These are phyloP conservation scores for Phrynocephalus guinanensis DNA, from an alignment of 2,797 vertebrate species.

Conservation along the genomic window DNA sequence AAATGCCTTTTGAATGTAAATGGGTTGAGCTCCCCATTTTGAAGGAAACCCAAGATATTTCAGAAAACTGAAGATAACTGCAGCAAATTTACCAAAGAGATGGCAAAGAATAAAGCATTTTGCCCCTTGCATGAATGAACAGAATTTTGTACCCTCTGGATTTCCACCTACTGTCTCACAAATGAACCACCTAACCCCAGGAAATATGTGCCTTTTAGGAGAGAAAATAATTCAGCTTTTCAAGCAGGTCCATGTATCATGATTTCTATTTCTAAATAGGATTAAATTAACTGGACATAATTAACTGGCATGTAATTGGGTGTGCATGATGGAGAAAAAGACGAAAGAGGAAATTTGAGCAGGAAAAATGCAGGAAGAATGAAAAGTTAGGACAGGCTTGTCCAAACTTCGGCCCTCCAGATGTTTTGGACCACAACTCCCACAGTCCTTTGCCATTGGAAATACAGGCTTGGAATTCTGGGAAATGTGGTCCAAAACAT, in stretches of 20 bases:
- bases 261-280: background rate
- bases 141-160: background rate
- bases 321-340: background rate
- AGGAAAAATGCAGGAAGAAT: background rate
- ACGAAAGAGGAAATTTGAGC: too few species aligned
- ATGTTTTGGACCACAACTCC: too few species aligned
- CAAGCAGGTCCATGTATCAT: background rate
- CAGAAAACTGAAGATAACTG: background rate
- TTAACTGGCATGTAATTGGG: too few species aligned
- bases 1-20: background rate
- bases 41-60: background rate
- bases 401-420: too few species aligned
- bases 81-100: background rate
- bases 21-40: too few species aligned
- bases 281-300: background rate
- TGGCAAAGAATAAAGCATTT: rapidly evolving
- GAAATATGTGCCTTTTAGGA: too few species aligned
- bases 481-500: too few species aligned
- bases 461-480: too few species aligned
- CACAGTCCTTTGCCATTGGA: too few species aligned
- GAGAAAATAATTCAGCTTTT: background rate
- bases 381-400: background rate
- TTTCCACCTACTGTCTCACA: background rate
- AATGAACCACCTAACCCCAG: too few species aligned
- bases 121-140: background rate